Evolutionary conservation across 2,113 vertebrate species (phyloP).

Genomic region (Pomatostomus ruficeps): DNA sequence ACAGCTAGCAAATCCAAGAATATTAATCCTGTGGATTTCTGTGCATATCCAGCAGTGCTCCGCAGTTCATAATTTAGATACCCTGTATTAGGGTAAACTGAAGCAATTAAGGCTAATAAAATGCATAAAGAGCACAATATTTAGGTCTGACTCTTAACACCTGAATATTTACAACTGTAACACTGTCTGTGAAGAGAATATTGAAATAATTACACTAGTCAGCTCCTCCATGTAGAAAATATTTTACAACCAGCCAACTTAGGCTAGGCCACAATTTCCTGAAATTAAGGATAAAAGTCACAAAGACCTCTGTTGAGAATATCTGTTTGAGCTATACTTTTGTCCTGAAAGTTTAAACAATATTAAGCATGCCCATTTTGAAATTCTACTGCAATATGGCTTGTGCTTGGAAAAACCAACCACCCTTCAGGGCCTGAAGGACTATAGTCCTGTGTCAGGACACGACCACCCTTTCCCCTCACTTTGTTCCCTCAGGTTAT

Average conservation of each 20-base stretch:
- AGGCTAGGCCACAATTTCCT: background rate
- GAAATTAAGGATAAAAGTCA: background rate
- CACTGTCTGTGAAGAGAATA: background rate
- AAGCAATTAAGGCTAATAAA: background rate
- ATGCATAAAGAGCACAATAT: background rate
- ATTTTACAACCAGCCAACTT: background rate
- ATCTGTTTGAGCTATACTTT: background rate
- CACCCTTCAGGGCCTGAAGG: background rate
- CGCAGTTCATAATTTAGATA: background rate
- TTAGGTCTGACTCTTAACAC: background rate
- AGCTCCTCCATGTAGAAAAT: background rate
- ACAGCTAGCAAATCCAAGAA: background rate
- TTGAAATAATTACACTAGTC: background rate
- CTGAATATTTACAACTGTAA: background rate
- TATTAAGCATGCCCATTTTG: background rate
- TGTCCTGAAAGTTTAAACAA: background rate
- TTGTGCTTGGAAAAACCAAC: background rate
- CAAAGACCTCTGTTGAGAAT: background rate
- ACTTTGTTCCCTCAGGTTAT: background rate
- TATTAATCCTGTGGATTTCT: background rate
- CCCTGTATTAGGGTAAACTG: background rate
- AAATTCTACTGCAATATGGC: background rate
- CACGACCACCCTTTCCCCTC: background rate
- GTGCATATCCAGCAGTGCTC: background rate
- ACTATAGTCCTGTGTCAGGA: background rate